These are phyloP conservation scores for Dreissena rostriformis DNA, from an alignment of 1,140 invertebrate genomes.

Conservation along the genomic window DNA sequence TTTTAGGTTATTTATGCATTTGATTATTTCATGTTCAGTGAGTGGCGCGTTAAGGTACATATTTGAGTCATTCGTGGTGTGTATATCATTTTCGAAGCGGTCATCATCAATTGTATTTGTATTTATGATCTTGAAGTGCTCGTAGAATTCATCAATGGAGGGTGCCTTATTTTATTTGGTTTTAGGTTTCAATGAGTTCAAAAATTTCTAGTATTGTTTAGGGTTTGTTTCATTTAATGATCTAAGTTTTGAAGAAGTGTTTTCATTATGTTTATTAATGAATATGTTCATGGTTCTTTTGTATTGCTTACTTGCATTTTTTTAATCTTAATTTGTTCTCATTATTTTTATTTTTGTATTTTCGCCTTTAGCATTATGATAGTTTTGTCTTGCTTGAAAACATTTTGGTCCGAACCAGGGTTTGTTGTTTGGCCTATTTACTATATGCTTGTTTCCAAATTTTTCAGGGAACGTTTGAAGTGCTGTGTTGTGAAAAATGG, in stretches of 20 bases:
- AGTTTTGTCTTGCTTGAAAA: not conserved
- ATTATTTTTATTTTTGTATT: not conserved
- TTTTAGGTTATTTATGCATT: constrained; percentile 18
- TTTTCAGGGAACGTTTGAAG: too few relatives aligned
- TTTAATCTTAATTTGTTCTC: constrained; percentile 16
- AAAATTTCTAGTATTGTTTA: constrained; percentile 11
- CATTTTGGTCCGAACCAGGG: too few relatives aligned
- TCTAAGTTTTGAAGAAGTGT: not conserved
- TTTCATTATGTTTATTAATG: not conserved
- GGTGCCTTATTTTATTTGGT: not conserved
- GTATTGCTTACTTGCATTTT: constrained; percentile 15
- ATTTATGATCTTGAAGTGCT: constrained; percentile 13
- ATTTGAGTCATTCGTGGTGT: not conserved
- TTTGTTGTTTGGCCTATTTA: too few relatives aligned
- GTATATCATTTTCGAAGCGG: not conserved
- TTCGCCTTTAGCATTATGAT: not conserved
- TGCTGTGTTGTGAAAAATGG: too few relatives aligned
- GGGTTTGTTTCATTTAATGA: not conserved
- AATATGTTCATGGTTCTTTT: constrained; percentile 5
- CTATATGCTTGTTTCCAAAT: too few relatives aligned
- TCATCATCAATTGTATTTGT: not conserved
- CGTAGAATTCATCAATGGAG: not conserved
- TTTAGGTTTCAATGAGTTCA: constrained; percentile 1
- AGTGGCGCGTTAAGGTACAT: not conserved
- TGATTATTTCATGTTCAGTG: constrained; percentile 8